Percentiles rank a stretch among this genome's conserved stretches.
These are phyloP conservation scores for Drosophila santomea DNA, from an alignment of 1,140 invertebrate genomes.

Conservation along the genomic window DNA sequence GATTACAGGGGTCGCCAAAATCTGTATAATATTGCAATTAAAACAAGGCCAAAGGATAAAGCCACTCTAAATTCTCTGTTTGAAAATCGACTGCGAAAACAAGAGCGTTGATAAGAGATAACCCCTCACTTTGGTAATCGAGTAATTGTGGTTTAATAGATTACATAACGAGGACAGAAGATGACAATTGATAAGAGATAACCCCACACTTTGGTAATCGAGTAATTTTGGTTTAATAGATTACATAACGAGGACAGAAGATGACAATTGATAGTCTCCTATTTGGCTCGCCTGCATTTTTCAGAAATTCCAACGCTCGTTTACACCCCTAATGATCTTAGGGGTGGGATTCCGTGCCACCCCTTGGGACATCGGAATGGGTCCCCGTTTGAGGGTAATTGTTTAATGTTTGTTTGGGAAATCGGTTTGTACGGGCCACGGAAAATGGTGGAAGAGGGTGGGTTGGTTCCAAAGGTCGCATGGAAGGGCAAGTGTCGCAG, in stretches of 20 bases:
- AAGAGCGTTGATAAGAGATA: background rate
- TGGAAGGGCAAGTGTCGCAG: constrained; percentile 21
- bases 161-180: background rate
- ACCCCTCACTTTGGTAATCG: background rate
- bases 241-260: background rate
- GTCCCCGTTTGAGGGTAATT: constrained; percentile 58
- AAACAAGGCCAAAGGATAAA: too few relatives aligned
- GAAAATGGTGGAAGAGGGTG: constrained; percentile 63
- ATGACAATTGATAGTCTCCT: background rate
- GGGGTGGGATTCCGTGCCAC: constrained; percentile 47
- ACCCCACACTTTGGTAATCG: background rate
- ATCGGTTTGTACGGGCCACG: constrained; percentile 4
- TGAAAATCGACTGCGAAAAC: background rate
- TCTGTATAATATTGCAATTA: too few relatives aligned
- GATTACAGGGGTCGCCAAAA: too few relatives aligned
- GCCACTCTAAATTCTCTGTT: too few relatives aligned
- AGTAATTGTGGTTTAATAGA: background rate
- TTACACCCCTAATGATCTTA: constrained; percentile 47
- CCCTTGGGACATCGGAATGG: constrained; percentile 14
- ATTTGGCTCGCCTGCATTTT: background rate
- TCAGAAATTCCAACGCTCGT: background rate
- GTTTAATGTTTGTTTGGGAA: constrained; percentile 51
- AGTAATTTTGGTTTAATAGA: background rate
- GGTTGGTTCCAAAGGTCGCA: constrained; percentile 16
- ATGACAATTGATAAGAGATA: background rate